These are phyloP conservation scores for Zapus hudsonius DNA, from an alignment of 2,113 vertebrate species.

Conservation along the genomic window DNA sequence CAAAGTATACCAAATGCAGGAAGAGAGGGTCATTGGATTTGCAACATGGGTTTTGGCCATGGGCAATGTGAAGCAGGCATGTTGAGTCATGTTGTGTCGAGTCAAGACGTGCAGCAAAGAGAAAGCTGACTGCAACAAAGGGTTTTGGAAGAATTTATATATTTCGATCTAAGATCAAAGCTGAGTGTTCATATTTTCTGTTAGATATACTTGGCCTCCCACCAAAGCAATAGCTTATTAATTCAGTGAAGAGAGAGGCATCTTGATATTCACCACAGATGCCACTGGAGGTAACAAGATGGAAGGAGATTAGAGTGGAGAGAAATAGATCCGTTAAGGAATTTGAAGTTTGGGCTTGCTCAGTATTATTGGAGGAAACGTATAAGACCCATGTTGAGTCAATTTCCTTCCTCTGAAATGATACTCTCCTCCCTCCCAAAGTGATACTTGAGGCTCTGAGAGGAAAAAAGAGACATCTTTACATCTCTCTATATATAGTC, in stretches of 20 bases:
- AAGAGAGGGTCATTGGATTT: no score
- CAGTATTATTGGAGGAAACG: not conserved
- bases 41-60: no score
- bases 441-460: not conserved
- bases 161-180: not conserved
- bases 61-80: no score
- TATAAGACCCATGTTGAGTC: no score
- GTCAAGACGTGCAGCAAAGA: no score
- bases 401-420: not conserved
- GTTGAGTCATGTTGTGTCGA: no score
- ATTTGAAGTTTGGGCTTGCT: not conserved
- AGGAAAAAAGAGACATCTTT: not conserved
- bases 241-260: not conserved
- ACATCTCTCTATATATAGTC: not conserved
- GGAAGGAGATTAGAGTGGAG: no score
- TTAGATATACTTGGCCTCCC: not conserved
- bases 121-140: no score
- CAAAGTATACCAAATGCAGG: no score
- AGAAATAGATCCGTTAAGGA: not conserved
- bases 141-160: not conserved
- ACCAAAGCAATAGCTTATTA: not conserved
- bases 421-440: not conserved
- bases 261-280: not conserved
- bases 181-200: not conserved
- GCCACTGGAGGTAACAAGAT: not conserved